Conservation (phyloP, 2,797 vertebrate genomes). For the Muraenolepis orangiensis region DNA sequence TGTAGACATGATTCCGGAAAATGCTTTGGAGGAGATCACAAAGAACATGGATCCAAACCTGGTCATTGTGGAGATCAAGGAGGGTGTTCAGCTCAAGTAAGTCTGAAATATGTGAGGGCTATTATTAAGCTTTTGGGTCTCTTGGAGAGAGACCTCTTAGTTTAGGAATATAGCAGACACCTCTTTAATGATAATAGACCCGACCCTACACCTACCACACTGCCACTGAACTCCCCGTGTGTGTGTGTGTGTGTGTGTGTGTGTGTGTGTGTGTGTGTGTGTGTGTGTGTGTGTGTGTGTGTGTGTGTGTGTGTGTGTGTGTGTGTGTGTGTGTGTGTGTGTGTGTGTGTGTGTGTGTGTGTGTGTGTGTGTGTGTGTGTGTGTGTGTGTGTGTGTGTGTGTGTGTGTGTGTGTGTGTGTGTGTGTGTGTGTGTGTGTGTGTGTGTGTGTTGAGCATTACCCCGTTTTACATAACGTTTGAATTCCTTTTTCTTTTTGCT, state of each 20-base stretch:
- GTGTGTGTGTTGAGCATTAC: too few species aligned
- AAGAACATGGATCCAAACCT: constrained; percentile 96
- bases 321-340: too few species aligned
- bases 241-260: too few species aligned
- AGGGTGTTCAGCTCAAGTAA: constrained; percentile 90
- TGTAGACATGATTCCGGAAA: constrained; percentile 97
- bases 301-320: too few species aligned
- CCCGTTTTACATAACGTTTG: too few species aligned
- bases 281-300: too few species aligned
- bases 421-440: too few species aligned
- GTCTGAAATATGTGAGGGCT: constrained; percentile 27
- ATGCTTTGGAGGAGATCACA: constrained; percentile 97
- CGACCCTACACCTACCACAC: background rate
- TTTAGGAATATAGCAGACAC: background rate
- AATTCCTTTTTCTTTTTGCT: background rate
- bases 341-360: too few species aligned
- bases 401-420: too few species aligned
- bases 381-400: too few species aligned
- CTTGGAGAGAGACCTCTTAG: background rate
- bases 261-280: too few species aligned
- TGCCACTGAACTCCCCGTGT: background rate
- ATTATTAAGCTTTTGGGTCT: background rate
- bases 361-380: too few species aligned
- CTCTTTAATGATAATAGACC: background rate
- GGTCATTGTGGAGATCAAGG: constrained; percentile 88